Percentiles rank a stretch among this genome's conserved stretches.
These are phyloP conservation scores for Lepilemur septentrionalis DNA, from an alignment of 2,797 vertebrate genomes.

Conservation along the genomic window DNA sequence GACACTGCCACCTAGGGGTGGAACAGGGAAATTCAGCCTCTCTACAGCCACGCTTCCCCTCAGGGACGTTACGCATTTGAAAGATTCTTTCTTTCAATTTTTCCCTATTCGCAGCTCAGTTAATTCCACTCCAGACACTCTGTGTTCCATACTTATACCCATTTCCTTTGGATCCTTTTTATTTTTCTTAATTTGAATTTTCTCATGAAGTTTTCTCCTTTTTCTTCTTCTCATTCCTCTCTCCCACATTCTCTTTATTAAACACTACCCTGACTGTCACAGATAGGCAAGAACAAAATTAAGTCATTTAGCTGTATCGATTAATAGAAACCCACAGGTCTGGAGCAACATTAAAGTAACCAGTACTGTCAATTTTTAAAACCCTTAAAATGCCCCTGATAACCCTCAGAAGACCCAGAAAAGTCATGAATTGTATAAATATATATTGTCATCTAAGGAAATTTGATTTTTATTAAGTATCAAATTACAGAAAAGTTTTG, in stretches of 20 bases:
- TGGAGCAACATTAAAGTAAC: constrained; percentile 25
- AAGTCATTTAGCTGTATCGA: background rate
- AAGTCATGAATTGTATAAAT: background rate
- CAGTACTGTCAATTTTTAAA: background rate
- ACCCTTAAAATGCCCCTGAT: background rate
- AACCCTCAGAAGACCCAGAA: background rate
- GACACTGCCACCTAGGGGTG: background rate
- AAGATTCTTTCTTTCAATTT: background rate
- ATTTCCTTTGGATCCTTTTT: background rate
- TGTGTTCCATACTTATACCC: background rate
- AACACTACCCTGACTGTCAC: background rate
- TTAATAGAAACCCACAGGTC: background rate
- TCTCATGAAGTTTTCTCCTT: background rate
- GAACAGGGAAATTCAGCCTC: background rate
- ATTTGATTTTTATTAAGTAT: background rate
- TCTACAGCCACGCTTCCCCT: too few relatives aligned
- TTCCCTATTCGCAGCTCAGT: background rate
- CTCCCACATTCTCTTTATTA: background rate
- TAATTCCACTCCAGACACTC: background rate
- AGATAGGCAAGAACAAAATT: background rate
- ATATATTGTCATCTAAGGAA: background rate
- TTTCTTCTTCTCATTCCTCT: background rate
- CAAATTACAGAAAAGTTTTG: background rate
- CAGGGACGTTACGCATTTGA: background rate
- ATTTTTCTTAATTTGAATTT: background rate